Conservation (phyloP, 2,888 invertebrate species). For the Micropterix aruncella region DNA sequence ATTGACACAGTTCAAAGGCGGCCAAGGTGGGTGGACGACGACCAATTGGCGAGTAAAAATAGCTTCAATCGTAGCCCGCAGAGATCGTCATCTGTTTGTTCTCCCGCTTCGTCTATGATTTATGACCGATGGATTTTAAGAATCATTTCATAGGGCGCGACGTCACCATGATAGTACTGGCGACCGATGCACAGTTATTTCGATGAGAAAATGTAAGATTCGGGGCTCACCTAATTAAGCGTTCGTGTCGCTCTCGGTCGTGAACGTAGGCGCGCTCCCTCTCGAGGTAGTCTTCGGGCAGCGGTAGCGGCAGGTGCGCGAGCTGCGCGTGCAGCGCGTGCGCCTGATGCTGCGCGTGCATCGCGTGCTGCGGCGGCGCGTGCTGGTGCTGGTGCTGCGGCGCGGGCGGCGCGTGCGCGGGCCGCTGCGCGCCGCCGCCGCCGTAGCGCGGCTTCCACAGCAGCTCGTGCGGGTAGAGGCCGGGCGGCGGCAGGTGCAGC, state of each 20-base stretch:
- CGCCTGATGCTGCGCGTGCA: constrained; percentile 18
- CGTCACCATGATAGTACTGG: constrained; percentile 1
- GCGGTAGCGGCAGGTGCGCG: constrained; percentile 20
- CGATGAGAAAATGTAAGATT: too few relatives aligned
- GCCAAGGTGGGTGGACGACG: too few relatives aligned
- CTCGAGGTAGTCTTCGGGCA: constrained; percentile 33
- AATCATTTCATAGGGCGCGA: constrained; percentile 2
- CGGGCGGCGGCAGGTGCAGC: constrained; percentile 17
- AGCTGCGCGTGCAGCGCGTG: constrained; percentile 23
- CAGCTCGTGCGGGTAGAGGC: constrained; percentile 33
- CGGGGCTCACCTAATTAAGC: constrained; percentile 46
- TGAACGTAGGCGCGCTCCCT: constrained; percentile 31
- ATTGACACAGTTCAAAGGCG: too few relatives aligned
- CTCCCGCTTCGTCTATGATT: too few relatives aligned
- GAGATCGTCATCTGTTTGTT: too few relatives aligned
- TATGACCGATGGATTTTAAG: constrained; percentile 3
- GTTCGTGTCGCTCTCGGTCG: constrained; percentile 52
- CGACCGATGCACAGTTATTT: too few relatives aligned
- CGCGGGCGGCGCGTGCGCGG: constrained; percentile 32
- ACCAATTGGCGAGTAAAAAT: too few relatives aligned
- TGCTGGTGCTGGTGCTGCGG: constrained; percentile 19
- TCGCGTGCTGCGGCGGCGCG: constrained; percentile 17
- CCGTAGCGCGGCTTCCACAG: constrained; percentile 50
- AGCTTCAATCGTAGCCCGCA: too few relatives aligned
- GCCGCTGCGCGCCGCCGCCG: too few relatives aligned